Evolutionary conservation across 2,888 invertebrate species (phyloP).

Genomic region (Ceratothoa steindachneri): DNA sequence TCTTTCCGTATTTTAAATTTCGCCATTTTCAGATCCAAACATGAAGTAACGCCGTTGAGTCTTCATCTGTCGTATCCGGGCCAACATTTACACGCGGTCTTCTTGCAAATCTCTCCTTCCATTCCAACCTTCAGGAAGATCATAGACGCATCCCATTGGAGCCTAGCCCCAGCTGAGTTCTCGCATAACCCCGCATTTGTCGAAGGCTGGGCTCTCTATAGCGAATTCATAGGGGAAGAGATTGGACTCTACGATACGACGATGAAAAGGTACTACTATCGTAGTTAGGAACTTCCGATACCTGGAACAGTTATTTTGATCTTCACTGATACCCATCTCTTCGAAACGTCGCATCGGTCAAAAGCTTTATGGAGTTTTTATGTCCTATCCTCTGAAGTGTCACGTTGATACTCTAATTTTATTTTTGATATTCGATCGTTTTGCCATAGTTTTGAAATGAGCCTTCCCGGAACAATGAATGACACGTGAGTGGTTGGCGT

Average conservation of each 20-base stretch:
- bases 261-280: constrained; percentile 30
- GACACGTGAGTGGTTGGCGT: too few species aligned
- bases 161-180: constrained; percentile 35
- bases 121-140: constrained; percentile 37
- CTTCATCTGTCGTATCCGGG: constrained; percentile 55
- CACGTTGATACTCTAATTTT: too few species aligned
- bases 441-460: too few species aligned
- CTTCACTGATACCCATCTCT: background rate
- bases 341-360: background rate
- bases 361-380: background rate
- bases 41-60: constrained; percentile 52
- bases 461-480: too few species aligned
- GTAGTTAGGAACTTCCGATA: too few species aligned
- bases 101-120: constrained; percentile 47
- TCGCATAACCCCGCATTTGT: constrained; percentile 32
- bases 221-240: constrained; percentile 53
- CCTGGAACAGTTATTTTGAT: background rate
- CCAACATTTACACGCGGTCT: constrained; percentile 53
- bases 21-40: constrained; percentile 51
- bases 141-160: constrained; percentile 8
- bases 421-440: too few species aligned
- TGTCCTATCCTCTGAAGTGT: background rate
- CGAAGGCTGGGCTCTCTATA: constrained; percentile 53
- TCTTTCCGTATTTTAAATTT: too few species aligned
- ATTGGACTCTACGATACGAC: constrained; percentile 52